A percentile compares a stretch with the other conserved stretches of the same genome.
Evolutionary conservation across 2,888 invertebrate species (phyloP).

Genomic region (Ferdinandea cuprea): DNA sequence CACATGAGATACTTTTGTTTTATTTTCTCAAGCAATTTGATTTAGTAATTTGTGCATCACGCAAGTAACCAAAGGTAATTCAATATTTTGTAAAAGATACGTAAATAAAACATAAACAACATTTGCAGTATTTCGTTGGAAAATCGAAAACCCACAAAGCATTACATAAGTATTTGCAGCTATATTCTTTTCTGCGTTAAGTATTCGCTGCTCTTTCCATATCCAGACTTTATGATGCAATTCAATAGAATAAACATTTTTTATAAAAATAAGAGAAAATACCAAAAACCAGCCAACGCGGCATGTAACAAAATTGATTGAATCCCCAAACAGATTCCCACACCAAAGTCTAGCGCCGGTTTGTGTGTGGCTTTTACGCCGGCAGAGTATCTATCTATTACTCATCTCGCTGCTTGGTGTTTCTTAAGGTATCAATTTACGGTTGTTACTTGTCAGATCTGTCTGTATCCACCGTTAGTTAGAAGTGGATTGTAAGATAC

Average conservation of each 20-base stretch:
- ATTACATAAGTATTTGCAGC: constrained; percentile 55
- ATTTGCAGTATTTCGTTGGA: constrained; percentile 7
- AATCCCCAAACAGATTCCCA: constrained; percentile 16
- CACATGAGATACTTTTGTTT: constrained; percentile 1
- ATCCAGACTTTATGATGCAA: constrained; percentile 45
- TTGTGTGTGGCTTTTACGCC: constrained; percentile 42
- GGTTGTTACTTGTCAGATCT: constrained; percentile 18
- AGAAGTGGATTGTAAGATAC: not conserved
- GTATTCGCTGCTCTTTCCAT: constrained; percentile 17
- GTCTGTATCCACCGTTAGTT: constrained; percentile 23
- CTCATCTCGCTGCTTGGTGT: constrained; percentile 30
- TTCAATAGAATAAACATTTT: constrained; percentile 35
- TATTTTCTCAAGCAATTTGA: constrained; percentile 29
- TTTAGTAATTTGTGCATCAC: constrained; percentile 40
- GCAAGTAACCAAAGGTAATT: constrained; percentile 34
- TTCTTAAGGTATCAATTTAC: constrained; percentile 9
- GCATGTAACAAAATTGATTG: constrained; percentile 29
- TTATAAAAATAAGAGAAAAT: constrained; percentile 8
- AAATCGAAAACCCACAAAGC: constrained; percentile 53
- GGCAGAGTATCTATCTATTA: constrained; percentile 30
- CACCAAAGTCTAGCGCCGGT: constrained; percentile 38
- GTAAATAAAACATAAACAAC: not conserved
- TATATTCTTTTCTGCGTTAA: constrained; percentile 32
- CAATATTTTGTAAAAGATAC: constrained; percentile 23
- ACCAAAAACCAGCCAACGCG: constrained; percentile 7